Percentiles rank a stretch among this genome's conserved stretches.
Evolutionary conservation across 2,888 invertebrate species (phyloP).

Genomic region (Sinelater perroti): DNA sequence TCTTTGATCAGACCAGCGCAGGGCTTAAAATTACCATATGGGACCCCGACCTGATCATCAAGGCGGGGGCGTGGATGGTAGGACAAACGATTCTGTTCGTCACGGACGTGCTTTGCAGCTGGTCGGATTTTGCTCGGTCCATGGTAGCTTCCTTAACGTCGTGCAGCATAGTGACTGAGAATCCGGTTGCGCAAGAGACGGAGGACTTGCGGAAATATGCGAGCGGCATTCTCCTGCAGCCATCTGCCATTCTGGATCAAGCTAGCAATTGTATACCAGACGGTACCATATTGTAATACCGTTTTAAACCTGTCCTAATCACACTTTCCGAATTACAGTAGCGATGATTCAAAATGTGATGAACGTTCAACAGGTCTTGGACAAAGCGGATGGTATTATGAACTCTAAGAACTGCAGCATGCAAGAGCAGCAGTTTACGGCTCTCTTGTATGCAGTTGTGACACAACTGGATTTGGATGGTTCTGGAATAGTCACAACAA

Average conservation of each 20-base stretch:
- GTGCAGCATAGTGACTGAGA: constrained; percentile 75
- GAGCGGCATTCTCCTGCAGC: background rate
- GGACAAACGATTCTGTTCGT: constrained; percentile 75
- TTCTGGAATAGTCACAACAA: constrained; percentile 51
- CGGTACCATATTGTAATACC: constrained; percentile 50
- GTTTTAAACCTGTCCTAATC: constrained; percentile 3
- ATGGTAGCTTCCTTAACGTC: constrained; percentile 63
- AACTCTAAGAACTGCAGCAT: constrained; percentile 57
- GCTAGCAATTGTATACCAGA: constrained; percentile 53
- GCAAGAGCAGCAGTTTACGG: constrained; percentile 71
- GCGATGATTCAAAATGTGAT: constrained; percentile 66
- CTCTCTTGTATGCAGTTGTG: constrained; percentile 72
- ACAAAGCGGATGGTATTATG: constrained; percentile 54
- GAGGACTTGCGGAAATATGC: constrained; percentile 60
- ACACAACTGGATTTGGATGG: constrained; percentile 78
- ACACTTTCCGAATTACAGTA: constrained; percentile 56
- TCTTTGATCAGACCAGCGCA: constrained; percentile 71
- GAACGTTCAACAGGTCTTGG: constrained; percentile 68
- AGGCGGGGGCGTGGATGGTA: constrained; percentile 74
- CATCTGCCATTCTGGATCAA: background rate
- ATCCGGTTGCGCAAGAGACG: constrained; percentile 74
- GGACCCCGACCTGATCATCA: constrained; percentile 74
- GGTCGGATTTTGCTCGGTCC: constrained; percentile 65
- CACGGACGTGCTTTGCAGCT: constrained; percentile 72
- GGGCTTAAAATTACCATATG: constrained; percentile 72